These are phyloP conservation scores for Peromyscus melanophrys DNA, from an alignment of 2,797 vertebrate species.

Conservation along the genomic window DNA sequence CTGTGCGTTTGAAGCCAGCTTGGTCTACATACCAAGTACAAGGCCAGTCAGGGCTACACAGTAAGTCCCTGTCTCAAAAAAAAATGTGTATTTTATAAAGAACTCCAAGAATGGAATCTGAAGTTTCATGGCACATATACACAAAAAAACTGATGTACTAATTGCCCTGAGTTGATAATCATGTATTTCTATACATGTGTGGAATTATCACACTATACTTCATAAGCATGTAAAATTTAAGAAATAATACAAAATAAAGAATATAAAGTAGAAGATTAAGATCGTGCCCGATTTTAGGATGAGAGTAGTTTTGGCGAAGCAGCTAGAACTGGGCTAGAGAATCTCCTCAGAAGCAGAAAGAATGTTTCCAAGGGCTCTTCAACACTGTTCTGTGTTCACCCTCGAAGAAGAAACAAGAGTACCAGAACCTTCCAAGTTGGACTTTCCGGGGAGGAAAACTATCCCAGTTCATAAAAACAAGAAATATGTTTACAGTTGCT, in stretches of 20 bases:
- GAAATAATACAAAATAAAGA: not conserved
- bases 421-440: constrained; percentile 7
- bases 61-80: not conserved
- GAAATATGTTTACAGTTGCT: constrained; percentile 53
- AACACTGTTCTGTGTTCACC: not conserved
- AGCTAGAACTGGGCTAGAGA: constrained; percentile 20
- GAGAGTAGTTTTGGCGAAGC: constrained; percentile 51
- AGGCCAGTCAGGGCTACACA: not conserved
- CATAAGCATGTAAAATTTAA: not conserved
- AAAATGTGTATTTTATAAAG: not conserved
- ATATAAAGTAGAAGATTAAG: not conserved
- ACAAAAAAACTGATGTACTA: not conserved
- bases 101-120: not conserved
- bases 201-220: not conserved
- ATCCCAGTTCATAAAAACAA: constrained; percentile 65
- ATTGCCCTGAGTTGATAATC: not conserved
- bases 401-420: constrained; percentile 16
- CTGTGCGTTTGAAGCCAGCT: not conserved
- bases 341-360: constrained; percentile 40
- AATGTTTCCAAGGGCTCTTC: not conserved
- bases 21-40: not conserved
- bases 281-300: not conserved
- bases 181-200: not conserved
- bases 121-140: not conserved
- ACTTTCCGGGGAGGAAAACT: constrained; percentile 34